Base-by-base conservation (phyloP, 1,140 invertebrate genomes). In the Philotrypesis tridentata region DNA sequence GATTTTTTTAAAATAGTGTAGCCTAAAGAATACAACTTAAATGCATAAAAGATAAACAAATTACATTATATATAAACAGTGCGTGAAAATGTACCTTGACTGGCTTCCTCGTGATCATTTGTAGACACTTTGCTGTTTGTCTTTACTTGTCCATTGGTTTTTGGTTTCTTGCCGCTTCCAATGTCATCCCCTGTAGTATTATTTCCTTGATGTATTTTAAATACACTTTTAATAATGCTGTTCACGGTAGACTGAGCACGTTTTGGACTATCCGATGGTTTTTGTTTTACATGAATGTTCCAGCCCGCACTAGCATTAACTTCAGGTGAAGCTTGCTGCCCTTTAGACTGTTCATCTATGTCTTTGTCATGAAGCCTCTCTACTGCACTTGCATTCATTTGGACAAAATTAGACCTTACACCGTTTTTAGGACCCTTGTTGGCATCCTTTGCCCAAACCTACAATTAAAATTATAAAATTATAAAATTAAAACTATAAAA, bases 1-100 rank as follows among this genome's bases (percentile, higher is more conserved):
- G 86, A 68, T 80, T 89, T 90, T 75, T 86, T 89, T 21, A 89
- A 43, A 88, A 90, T 90, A 77, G 86, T 89, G 25, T 88, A 90
- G 29, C 86, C 82, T 83, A 63, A 76, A 83, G 67, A 43, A 81
- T 29, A 37, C 25, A 12, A 37, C 14, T 55, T 7, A 48, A 72
- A 17, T 74, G 8, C 8, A 55, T 74, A 55, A n/a, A 72, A 4
- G n/a, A 31, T 48, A 74, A 37, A 70, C 27, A 67, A 63, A n/a
- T 67, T 67, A 25, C 2, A 67, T 29, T 40, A 21, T 40, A 1
- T 40, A 25, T 6, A 71, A 71, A 17, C 14, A 71, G 8, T 73
- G 1, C 40, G 11, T 73, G 25, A 6, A 27, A 61, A 74, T 1
- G 63, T 40, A 83, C 82, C 87, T 17, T 85, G 86, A 17, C 80